These are phyloP conservation scores for Alauda arvensis DNA, from an alignment of 2,797 vertebrate species.

Conservation along the genomic window DNA sequence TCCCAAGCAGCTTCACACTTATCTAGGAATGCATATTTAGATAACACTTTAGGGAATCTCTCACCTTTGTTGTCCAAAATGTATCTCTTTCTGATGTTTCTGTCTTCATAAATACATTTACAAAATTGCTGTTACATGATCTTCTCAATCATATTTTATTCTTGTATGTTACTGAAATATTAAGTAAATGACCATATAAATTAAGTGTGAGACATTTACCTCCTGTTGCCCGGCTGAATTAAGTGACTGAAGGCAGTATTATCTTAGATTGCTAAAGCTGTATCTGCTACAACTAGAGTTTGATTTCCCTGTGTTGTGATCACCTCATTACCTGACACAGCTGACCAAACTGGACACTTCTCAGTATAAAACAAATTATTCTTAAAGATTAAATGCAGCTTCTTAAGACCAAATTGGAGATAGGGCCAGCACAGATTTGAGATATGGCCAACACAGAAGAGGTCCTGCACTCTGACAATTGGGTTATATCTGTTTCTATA, in stretches of 20 bases:
- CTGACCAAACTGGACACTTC: not conserved
- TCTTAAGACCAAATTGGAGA: not conserved
- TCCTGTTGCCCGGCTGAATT: not conserved
- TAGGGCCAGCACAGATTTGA: not conserved
- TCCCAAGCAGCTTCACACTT: not conserved
- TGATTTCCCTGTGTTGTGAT: not conserved
- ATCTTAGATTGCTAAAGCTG: not conserved
- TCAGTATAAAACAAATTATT: not conserved
- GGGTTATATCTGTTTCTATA: not conserved
- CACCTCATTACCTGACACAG: not conserved
- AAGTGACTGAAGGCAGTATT: not conserved
- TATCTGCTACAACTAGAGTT: not conserved
- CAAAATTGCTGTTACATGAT: not conserved
- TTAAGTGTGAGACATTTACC: not conserved
- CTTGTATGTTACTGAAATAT: not conserved
- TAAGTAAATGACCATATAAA: not conserved
- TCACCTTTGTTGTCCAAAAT: not conserved
- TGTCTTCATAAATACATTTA: not conserved
- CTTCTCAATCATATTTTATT: not conserved
- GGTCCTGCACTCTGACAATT: accelerated
- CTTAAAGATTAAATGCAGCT: not conserved
- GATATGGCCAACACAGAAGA: not conserved
- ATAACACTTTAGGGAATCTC: not conserved
- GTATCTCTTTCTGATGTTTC: not conserved
- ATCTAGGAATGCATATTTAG: accelerated